phyloP scores from a whole-genome alignment of 2,888 invertebrate genomes.

The Gari tellinella region DNA sequence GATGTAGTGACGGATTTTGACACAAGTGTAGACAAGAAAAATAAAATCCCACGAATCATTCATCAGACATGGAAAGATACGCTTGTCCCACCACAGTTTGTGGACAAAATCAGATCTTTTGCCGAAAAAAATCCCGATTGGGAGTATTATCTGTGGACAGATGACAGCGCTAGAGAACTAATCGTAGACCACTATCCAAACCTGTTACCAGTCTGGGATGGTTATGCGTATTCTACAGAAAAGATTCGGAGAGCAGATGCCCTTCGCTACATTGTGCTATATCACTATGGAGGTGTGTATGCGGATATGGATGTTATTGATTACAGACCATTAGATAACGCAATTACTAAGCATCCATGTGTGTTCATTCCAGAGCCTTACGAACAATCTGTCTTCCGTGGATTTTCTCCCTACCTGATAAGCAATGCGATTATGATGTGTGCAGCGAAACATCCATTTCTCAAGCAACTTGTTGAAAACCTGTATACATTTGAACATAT shows the following conservation, averaged over 20 bases:
- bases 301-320: constrained; percentile 79
- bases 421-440: constrained; percentile 76
- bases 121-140: constrained; percentile 73
- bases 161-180: constrained; percentile 72
- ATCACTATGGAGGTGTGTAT: constrained; percentile 80
- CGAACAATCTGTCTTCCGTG: constrained; percentile 70
- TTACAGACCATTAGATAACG: constrained; percentile 68
- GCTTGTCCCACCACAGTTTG: constrained; percentile 65
- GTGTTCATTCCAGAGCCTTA: constrained; percentile 75
- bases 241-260: constrained; percentile 77
- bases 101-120: constrained; percentile 75
- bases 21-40: neutral
- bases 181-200: constrained; percentile 73
- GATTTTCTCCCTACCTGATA: constrained; percentile 68
- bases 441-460: constrained; percentile 71
- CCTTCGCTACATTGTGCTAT: constrained; percentile 77
- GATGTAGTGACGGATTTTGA: constrained; percentile 10
- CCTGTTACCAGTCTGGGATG: constrained; percentile 69
- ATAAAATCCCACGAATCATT: constrained; percentile 53
- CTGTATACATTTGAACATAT: constrained; percentile 13
- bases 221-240: constrained; percentile 59
- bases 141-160: constrained; percentile 82
- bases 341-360: constrained; percentile 67
- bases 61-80: constrained; percentile 76
- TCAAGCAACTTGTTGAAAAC: constrained; percentile 54